phyloP scores from a whole-genome alignment of 2,888 invertebrate species.

The Drosophila siamana region DNA sequence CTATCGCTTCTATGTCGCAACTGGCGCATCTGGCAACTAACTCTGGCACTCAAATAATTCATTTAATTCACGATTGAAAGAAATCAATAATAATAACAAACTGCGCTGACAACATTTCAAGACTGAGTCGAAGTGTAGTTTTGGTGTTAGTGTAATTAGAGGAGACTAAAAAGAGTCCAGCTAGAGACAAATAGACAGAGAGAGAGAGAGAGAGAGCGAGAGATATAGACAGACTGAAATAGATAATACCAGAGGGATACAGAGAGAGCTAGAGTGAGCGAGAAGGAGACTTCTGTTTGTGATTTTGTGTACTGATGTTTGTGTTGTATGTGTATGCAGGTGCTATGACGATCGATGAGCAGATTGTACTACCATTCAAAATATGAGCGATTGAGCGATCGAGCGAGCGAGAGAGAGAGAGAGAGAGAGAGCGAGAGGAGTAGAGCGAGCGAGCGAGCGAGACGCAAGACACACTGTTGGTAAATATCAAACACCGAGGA shows the following conservation, averaged over 20 bases:
- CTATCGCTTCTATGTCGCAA: slow-evolving; percentile 69
- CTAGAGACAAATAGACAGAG: slow-evolving; percentile 29
- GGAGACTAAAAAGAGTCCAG: slow-evolving; percentile 27
- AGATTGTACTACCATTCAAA: slow-evolving; percentile 20
- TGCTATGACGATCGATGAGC: slow-evolving; percentile 49
- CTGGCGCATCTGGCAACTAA: slow-evolving; percentile 51
- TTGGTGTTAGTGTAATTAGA: slow-evolving; percentile 65
- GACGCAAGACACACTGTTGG: slow-evolving; percentile 35
- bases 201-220: slow-evolving; percentile 28
- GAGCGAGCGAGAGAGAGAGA: slow-evolving; percentile 41
- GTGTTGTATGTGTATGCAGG: slow-evolving; percentile 42
- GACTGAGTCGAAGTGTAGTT: slow-evolving; percentile 63
- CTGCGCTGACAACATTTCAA: slow-evolving; percentile 66
- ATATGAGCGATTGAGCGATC: slow-evolving; percentile 24
- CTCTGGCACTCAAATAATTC: slow-evolving; percentile 16
- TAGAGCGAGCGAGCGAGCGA: slow-evolving; percentile 38
- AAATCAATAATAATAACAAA: no score
- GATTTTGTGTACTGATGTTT: slow-evolving; percentile 30
- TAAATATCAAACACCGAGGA: slow-evolving; percentile 84
- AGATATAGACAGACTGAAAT: slow-evolving; percentile 19
- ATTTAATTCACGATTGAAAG: no score
- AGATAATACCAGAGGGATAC: slow-evolving; percentile 31
- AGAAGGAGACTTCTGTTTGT: slow-evolving; percentile 25
- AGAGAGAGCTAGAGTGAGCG: slow-evolving; percentile 32
- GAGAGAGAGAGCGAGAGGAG: slow-evolving; percentile 21